Base-by-base conservation (phyloP, 2,888 invertebrate species). In the Platerodrilus igneus region DNA sequence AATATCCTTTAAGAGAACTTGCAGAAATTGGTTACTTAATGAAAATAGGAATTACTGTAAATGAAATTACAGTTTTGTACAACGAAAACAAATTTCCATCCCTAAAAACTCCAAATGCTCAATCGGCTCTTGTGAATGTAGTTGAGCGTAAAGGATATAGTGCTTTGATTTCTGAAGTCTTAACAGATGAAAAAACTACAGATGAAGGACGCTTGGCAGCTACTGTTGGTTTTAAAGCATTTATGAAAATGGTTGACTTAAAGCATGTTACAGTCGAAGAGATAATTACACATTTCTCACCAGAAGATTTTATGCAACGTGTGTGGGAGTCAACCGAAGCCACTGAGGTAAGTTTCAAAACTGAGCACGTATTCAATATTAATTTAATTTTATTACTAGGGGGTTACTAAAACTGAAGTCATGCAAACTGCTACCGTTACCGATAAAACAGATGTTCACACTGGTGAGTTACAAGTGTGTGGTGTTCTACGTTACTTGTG, bases 61-160 rank as follows among this genome's bases (percentile, higher is more conserved):
- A 78, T 55, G 81, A 88, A 69, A 83, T 90, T 27, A 84, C 83
- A 48, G 78, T 81, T 27, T 73, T 89, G 46, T 89, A 88, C 56
- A 80, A 83, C 55, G 81, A 86, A 10, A 78, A 86, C 54, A 78
- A 81, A 55, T 89, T 90, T 66, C 86, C 87, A 11, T 81, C 86
- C 8, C 64, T 91, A 36, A 77, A 81, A 58, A 80, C 83, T 8
- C 87, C 89, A 1, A 83, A 86, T 59, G 85, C 88, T 1, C 90
- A 90, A 66, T 85, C 86, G 17, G 89, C 90, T 6, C 68, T 90
- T 57, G 88, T 90, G 5, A 83, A 86, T 54, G 73, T 90, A 31
- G 88, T 90, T 1, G 90, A 90, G 65, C 75, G 89, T 16, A 81
- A 86, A 64, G 89, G 90, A 1, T 81, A 87, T 55, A 85, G 86